Percentiles rank a stretch among this genome's conserved stretches.
Conservation (phyloP, 2,888 invertebrate genomes). For the Dromius quadrimaculatus region DNA sequence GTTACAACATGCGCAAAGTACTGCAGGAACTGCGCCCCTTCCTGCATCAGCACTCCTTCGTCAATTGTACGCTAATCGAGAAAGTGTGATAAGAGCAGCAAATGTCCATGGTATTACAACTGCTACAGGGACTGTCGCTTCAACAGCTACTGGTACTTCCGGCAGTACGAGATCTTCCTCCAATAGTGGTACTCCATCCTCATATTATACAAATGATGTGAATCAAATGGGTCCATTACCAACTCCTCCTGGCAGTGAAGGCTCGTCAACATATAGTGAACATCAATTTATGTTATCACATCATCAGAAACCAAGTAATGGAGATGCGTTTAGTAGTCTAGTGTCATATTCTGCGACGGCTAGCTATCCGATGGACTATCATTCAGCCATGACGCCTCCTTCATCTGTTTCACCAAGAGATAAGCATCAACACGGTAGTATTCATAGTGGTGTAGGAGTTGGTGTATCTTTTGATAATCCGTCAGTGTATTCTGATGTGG, state of each 20-base stretch:
- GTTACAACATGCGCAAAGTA: slow-evolving; percentile 67
- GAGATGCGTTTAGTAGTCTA: slow-evolving; percentile 72
- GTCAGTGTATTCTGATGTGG: slow-evolving; percentile 68
- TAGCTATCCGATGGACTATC: slow-evolving; percentile 81
- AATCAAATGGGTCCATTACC: slow-evolving; percentile 82
- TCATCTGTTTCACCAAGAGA: slow-evolving; percentile 97
- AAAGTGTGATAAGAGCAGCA: slow-evolving; percentile 94
- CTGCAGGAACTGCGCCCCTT: slow-evolving; percentile 71
- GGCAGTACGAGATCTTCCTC: slow-evolving; percentile 57
- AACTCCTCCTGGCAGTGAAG: slow-evolving; percentile 91
- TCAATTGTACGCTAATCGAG: slow-evolving; percentile 92
- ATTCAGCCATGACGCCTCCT: slow-evolving; percentile 96
- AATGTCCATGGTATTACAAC: slow-evolving; percentile 76
- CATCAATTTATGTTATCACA: slow-evolving; percentile 72
- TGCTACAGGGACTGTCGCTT: slow-evolving; percentile 58
- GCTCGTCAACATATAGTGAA: slow-evolving; percentile 79
- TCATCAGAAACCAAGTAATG: slow-evolving; percentile 65
- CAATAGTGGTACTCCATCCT: slow-evolving; percentile 57
- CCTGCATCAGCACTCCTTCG: slow-evolving; percentile 91
- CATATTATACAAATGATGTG: slow-evolving; percentile 69
- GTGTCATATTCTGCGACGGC: slow-evolving; percentile 65
- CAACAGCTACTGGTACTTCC: slow-evolving; percentile 1
- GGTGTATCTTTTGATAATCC: slow-evolving; percentile 68
- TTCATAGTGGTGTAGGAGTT: slow-evolving; percentile 69
- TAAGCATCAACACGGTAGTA: slow-evolving; percentile 72